Base-by-base conservation (phyloP, 2,888 invertebrate genomes). In the Drosophila diplacantha region DNA sequence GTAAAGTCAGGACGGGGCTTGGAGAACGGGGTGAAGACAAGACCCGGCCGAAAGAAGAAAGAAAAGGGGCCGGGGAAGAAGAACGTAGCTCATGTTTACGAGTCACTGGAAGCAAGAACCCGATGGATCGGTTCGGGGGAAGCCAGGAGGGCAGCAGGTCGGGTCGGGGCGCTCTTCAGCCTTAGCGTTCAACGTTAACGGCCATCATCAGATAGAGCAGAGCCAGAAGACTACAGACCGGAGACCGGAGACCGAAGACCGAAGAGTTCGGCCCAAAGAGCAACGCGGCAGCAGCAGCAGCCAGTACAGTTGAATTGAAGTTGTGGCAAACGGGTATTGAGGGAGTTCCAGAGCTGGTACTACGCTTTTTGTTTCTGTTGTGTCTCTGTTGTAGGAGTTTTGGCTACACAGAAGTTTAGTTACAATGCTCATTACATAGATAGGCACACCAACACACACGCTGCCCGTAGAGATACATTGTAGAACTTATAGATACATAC, bases 381-480 rank as follows among this genome's bases (percentile, higher is more conserved):
- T 59, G 68, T 74, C 76, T 76, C 76, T 71, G 78, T 78, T 81
- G 78, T 79, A 79, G 78, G 78, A 79, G 78, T 79, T 79, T 79
- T 79, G 78, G 80, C 81, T 79, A 69, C 76, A 79, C 78, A 79
- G 78, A 79, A 79, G 78, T 81, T 79, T 81, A 79, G 80, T 79
- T 81, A 79, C 78, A 79, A 79, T 74, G 78, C 78, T 81, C 81
- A 81, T 79, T 79, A 81, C 81, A 79, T 79, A 78, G 76, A 78
- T 60, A 75, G 64, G 69, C 44, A 68, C 46, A 74, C 39, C 58
- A 16, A 57, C 39, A 62, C 26, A 26, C 7, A 31, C 14, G n/a
- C 34, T 26, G 22, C 16, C 44, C 72, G 67, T 62, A 74, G 71
- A 79, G 81, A 79, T 78, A 81, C 78, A 81, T 76, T 76, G 73